These are phyloP conservation scores for Arvicanthis niloticus DNA, from an alignment of 2,113 vertebrate species.

Conservation along the genomic window DNA sequence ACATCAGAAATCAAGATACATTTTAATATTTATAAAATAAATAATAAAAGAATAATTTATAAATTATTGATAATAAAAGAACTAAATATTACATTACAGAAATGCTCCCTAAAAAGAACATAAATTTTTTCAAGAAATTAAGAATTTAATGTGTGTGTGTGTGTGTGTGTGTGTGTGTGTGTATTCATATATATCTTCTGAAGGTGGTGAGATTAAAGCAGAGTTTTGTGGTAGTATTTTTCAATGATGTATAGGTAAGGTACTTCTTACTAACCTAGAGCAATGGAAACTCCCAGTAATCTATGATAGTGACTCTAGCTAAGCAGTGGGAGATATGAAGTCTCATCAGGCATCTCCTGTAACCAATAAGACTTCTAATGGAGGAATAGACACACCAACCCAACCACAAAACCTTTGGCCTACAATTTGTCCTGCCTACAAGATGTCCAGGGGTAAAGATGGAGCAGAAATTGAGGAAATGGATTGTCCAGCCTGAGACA, in stretches of 20 bases:
- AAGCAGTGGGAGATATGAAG: too few species aligned
- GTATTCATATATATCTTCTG: not conserved
- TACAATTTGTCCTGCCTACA: not conserved
- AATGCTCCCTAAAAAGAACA: not conserved
- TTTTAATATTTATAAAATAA: not conserved
- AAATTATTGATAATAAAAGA: slow-evolving; percentile 66
- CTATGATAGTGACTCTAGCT: too few species aligned
- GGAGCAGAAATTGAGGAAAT: not conserved
- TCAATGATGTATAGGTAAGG: not conserved
- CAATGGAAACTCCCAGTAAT: too few species aligned
- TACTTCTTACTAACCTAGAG: not conserved
- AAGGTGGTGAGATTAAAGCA: not conserved
- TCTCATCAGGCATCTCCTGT: too few species aligned
- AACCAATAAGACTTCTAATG: not conserved
- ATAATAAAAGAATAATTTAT: too few species aligned
- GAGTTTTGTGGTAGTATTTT: not conserved
- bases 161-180: not conserved
- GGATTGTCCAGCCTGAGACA: not conserved
- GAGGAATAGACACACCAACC: not conserved
- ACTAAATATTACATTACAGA: not conserved
- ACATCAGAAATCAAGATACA: not conserved
- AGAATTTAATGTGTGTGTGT: not conserved
- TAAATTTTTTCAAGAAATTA: not conserved
- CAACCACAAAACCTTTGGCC: not conserved
- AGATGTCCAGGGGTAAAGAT: not conserved